Evolutionary conservation across 2,113 vertebrate genomes (phyloP).

Genomic region (Tachysurus fulvidraco): DNA sequence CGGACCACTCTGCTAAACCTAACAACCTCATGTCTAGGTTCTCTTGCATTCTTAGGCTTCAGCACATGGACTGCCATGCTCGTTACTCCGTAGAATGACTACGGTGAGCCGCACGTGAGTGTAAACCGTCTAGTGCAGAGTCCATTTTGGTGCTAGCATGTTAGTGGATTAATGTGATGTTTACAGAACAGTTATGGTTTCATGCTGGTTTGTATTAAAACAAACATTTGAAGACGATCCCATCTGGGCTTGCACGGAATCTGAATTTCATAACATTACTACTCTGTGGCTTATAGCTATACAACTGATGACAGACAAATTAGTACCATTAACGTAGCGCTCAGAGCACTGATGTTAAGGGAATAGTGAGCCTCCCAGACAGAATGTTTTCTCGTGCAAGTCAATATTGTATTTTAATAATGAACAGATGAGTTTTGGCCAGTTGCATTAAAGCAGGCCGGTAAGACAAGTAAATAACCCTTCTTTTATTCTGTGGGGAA

Average conservation of each 20-base stretch:
- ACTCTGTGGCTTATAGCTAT: slow-evolving; percentile 15
- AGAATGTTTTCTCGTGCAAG: slow-evolving; percentile 28
- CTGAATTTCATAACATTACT: neutral
- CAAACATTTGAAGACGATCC: slow-evolving; percentile 36
- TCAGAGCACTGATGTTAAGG: neutral
- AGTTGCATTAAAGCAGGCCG: neutral
- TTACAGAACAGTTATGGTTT: neutral
- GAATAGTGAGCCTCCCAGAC: slow-evolving; percentile 26
- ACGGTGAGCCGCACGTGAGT: neutral
- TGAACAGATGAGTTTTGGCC: slow-evolving; percentile 30
- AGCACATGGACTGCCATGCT: neutral
- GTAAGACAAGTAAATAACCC: neutral
- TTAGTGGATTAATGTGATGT: slow-evolving; percentile 21
- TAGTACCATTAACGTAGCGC: slow-evolving; percentile 9
- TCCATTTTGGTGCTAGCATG: slow-evolving; percentile 5
- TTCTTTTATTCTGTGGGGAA: neutral
- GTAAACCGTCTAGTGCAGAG: slow-evolving; percentile 16
- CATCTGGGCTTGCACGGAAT: neutral
- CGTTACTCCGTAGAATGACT: neutral
- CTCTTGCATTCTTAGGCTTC: neutral
- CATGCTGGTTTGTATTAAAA: slow-evolving; percentile 27
- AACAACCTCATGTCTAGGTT: neutral
- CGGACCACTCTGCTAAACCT: neutral
- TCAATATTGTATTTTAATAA: slow-evolving; percentile 36
- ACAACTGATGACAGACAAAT: slow-evolving; percentile 31